Evolutionary conservation across 2,113 vertebrate genomes (phyloP), one percentile per base, ranked within the genome.

Genomic region (Pontoporia blainvillei): DNA sequence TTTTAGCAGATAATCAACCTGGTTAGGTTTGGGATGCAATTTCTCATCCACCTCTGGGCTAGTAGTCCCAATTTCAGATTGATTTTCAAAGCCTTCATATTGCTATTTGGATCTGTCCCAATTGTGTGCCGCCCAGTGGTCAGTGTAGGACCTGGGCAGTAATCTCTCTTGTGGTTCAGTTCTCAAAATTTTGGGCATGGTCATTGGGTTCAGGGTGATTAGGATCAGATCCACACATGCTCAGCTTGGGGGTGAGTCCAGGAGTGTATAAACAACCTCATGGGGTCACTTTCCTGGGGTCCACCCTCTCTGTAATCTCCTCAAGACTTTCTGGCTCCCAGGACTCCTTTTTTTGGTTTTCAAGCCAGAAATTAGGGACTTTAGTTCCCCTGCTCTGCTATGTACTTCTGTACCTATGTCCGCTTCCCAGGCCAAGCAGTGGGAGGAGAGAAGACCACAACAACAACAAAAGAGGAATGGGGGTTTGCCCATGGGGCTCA

Each of bases 1-100:
- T 94, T 93, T 95, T 89, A 95, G n/a, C 62, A 85, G 15, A 20
- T 27, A 81, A 78, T 88, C 54, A 64, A 49, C 44, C 23, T 86
- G 82, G 61, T 57, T 96, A 79, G 34, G 4, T 75, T 92, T 91
- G n/a, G 23, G 31, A 34, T 86, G 20, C 29, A 91, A 72, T 82
- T 97, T 97, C 57, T 62, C 86, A 41, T 17, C 73, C 41, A 83
- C 6, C 41, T 93, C 76, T 73, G 73, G 62, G 34, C n/a, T 95
- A 36, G 17, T 73, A 64, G 18, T 93, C 91, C 14, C 39, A 86
- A 8, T 61, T 92, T 92, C 71, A 69, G 39, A 95, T 81, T 2
- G 10, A n/a, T 87, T 92, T 92, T 88, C 57, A 57, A 92, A 87
- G 52, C 5, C 34, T 94, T 92, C 59, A 17, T 27, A 39, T 87